phyloP scores from a whole-genome alignment of 1,140 invertebrate species.

The Arctopsyche grandis region DNA sequence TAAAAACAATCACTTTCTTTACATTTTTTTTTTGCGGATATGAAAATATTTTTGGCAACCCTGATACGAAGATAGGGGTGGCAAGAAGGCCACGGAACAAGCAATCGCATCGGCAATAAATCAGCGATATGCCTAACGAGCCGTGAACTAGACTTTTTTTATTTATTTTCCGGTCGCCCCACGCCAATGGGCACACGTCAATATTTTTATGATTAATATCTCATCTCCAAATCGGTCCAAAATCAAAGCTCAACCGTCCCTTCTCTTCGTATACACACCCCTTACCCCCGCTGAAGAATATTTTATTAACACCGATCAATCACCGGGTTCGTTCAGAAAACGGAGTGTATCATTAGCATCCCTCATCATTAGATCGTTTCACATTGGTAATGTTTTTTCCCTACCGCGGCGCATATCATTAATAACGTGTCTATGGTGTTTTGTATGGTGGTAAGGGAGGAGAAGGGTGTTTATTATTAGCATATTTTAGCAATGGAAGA shows the following conservation, averaged over 20 bases:
- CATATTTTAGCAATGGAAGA: not conserved
- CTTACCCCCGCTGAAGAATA: slow-evolving; percentile 29
- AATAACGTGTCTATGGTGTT: not conserved
- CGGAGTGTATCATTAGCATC: slow-evolving; percentile 35
- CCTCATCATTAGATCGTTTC: slow-evolving; percentile 9
- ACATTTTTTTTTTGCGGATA: too few relatives aligned
- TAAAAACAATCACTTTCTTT: too few relatives aligned
- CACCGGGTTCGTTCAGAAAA: slow-evolving; percentile 15
- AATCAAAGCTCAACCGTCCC: slow-evolving; percentile 34
- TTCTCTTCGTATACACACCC: not conserved
- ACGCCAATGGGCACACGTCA: slow-evolving; percentile 32
- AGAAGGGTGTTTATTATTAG: not conserved
- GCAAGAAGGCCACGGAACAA: slow-evolving; percentile 15
- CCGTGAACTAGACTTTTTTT: slow-evolving; percentile 42
- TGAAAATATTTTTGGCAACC: not conserved
- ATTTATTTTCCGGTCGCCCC: not conserved
- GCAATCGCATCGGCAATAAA: slow-evolving; percentile 47
- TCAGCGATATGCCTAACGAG: slow-evolving; percentile 51
- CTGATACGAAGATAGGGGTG: slow-evolving; percentile 19
- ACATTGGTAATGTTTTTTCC: not conserved
- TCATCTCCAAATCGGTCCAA: slow-evolving; percentile 20
- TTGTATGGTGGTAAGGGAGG: not conserved
- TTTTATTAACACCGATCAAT: slow-evolving; percentile 43
- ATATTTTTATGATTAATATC: slow-evolving; percentile 46
- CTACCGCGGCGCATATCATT: not conserved